Base-by-base conservation (phyloP, 2,797 vertebrate species). In the Sebastes variabilis region DNA sequence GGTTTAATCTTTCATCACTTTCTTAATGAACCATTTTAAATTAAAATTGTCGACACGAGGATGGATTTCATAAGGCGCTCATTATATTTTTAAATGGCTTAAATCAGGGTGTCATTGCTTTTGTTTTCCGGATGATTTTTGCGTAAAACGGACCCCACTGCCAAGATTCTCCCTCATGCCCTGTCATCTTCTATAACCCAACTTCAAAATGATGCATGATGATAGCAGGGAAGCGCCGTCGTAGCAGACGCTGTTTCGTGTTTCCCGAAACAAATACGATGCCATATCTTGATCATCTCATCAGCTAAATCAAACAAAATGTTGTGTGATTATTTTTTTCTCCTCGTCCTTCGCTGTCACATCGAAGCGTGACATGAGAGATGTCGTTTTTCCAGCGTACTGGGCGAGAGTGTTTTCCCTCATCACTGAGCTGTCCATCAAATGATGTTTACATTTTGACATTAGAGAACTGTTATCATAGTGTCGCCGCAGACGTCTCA, bases 371-470 rank as follows among this genome's bases (percentile, higher is more conserved):
- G 82, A 77, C 69, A 24, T 18, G 4, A 66, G 54, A 65, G 73
- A 73, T 81, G 69, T 80, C 30, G 5, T 85, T 84, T 38, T 81
- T 79, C 79, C 52, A 65, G 66, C 66, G 18, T 38, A 38, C 2
- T 14, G 34, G 38, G 46, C 24, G 56, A 78, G 67, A 54, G 67
- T 13, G n/a, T 49, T 60, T 59, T 49, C 80, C 52, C 83, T 85
- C 61, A 68, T 78, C 30, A 5, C 61, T 1, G 25, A 32, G 76
- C 84, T 81, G 88, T 90, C 82, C 78, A 78, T 91, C 80, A 84
- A 76, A 60, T 24, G 20, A 58, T 83, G 84, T 91, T 92, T 91
- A 91, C 87, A 90, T 90, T 88, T 68, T 77, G 64, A 82, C 79
- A 84, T 85, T 56, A 61, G 68, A 91, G 81, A 90, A 72, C 83